Conservation (phyloP, 2,113 vertebrate genomes). For the Paedocypris sp. region DNA sequence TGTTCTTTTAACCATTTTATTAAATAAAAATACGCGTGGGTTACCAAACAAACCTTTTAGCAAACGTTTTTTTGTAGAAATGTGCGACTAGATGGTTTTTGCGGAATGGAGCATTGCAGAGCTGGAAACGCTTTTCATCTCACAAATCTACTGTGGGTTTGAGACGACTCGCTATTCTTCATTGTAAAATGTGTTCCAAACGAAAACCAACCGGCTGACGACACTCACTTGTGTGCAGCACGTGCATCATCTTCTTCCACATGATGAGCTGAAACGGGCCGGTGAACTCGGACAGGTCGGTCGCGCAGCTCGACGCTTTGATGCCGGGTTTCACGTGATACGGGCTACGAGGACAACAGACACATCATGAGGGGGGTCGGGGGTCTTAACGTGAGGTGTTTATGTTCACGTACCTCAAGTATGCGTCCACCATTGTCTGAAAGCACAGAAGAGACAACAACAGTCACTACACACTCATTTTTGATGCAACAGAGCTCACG, state of each 20-base stretch:
- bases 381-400: too few species aligned
- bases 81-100: too few species aligned
- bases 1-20: too few species aligned
- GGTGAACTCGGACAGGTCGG: constrained; percentile 58
- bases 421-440: constrained; percentile 53
- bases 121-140: too few species aligned
- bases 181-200: not conserved
- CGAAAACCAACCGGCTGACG: not conserved
- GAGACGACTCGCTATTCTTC: too few species aligned
- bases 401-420: constrained; percentile 49
- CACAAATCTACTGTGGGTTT: too few species aligned
- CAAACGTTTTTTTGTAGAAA: too few species aligned
- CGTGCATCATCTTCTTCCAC: constrained; percentile 72
- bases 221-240: constrained; percentile 61
- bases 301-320: constrained; percentile 42
- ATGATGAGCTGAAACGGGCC: constrained; percentile 66
- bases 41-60: too few species aligned
- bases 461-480: too few species aligned
- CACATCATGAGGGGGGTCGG: not conserved
- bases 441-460: not conserved
- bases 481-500: too few species aligned
- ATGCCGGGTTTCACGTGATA: constrained; percentile 23
- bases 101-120: too few species aligned
- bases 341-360: constrained; percentile 29
- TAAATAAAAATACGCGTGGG: too few species aligned